Base-by-base conservation (phyloP, 2,113 vertebrate genomes). In the Trichechus manatus region DNA sequence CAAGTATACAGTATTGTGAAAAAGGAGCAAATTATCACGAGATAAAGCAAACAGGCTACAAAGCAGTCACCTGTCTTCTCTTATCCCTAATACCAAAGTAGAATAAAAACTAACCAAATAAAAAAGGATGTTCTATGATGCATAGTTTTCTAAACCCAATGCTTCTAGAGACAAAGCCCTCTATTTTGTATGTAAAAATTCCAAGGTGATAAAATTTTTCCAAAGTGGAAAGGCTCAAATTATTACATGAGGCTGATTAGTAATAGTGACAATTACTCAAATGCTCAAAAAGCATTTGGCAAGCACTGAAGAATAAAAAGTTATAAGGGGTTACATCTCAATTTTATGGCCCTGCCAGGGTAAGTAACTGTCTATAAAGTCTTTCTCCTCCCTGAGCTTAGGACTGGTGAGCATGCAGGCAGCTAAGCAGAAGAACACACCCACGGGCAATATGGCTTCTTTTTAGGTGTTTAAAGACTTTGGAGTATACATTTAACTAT, bases 221-320 rank as follows among this genome's bases (percentile, higher is more conserved):
- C 25, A 29, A 81, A 92, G 36, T 39, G 33, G 4, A 68, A 33
- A 23, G 39, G 19, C 33, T 81, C 50, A 44, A 53, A 39, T 72
- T 91, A 79, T 75, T 70, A 64, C 11, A 84, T 84, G 94, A 85
- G n/a, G 36, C 15, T 96, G 81, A 79, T 68, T 70, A 61, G 31
- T 79, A 87, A 94, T 47, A 36, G 19, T 53, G 59, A 84, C 27
- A 92, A 59, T 94, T 92, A 90, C 84, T 92, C 64, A 91, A 80
- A 59, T 75, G 13, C 83, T 92, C 70, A 29, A 84, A 94, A 68
- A 75, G 27, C 47, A 91, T 86, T 85, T 74, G 20, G 39, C 22
- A 92, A 56, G 8, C 42, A 89, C 19, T 68, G 8, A 36, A 78
- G n/a, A 77, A 47, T 89, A 22, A 84, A 95, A 87, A 5, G 9